Evolutionary conservation across 2,113 vertebrate genomes (phyloP).

Genomic region (Dicaeum eximium): DNA sequence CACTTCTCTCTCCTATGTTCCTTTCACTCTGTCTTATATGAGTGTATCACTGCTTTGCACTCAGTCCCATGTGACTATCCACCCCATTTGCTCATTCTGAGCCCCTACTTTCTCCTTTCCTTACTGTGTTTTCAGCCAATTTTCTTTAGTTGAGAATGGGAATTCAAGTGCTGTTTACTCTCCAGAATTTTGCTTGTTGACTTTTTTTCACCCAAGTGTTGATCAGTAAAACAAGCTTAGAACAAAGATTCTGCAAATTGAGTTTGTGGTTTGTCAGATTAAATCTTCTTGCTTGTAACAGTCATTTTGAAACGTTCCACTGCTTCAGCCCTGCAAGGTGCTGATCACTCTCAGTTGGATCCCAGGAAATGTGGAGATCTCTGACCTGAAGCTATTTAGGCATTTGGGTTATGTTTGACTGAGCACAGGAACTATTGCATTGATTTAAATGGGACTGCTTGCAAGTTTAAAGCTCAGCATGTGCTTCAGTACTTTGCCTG

Average conservation of each 20-base stretch:
- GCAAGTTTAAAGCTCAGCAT: neutral
- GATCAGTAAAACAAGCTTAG: neutral
- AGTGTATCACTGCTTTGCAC: neutral
- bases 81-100: neutral
- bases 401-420: neutral
- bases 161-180: neutral
- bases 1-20: neutral
- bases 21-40: neutral
- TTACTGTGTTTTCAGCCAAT: neutral
- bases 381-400: neutral
- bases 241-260: neutral
- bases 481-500: neutral
- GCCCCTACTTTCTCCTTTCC: neutral
- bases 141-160: neutral
- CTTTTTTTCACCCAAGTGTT: neutral
- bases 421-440: neutral
- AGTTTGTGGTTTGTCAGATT: neutral
- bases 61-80: neutral
- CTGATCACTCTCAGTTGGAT: neutral
- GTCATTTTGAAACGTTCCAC: neutral
- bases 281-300: neutral
- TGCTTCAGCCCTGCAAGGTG: neutral
- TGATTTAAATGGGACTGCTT: neutral
- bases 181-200: neutral
- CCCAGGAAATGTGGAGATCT: neutral